Evolutionary conservation across 1,140 invertebrate species (phyloP).

Genomic region (Zaprionus gabonicus): DNA sequence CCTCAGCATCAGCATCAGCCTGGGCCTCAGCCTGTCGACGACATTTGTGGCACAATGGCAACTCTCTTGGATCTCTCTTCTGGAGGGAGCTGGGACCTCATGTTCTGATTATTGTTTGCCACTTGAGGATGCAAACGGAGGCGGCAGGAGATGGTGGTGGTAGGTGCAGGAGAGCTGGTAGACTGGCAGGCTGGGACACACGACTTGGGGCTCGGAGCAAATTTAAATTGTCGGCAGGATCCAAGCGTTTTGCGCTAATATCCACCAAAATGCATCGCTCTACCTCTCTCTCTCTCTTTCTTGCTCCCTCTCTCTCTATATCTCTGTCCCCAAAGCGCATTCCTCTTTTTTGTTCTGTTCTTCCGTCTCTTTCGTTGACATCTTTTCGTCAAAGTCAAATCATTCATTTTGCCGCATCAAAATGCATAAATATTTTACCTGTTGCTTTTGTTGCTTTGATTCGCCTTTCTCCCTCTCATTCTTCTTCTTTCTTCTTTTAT

Average conservation of each 20-base stretch:
- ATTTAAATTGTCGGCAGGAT: conserved; percentile 83
- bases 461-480: conserved; percentile 18
- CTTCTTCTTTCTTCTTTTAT: neutral
- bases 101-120: conserved; percentile 81
- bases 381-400: conserved; percentile 84
- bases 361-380: conserved; percentile 66
- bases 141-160: neutral
- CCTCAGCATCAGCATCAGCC: neutral
- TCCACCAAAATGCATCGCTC: conserved; percentile 66
- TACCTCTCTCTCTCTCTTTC: conserved; percentile 6
- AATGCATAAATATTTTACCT: conserved; percentile 79
- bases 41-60: conserved; percentile 77
- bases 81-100: conserved; percentile 32
- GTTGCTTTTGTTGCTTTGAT: neutral
- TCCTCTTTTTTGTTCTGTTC: conserved; percentile 14
- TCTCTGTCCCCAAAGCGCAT: conserved; percentile 67
- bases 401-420: conserved; percentile 84
- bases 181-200: conserved; percentile 18
- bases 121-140: conserved; percentile 49
- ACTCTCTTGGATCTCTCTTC: conserved; percentile 18
- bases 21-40: conserved; percentile 24
- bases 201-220: conserved; percentile 57
- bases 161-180: conserved; percentile 1
- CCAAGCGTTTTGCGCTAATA: conserved; percentile 82
- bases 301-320: conserved; percentile 1